phyloP scores from a whole-genome alignment of 2,797 vertebrate species.

The Taeniopygia guttata region DNA sequence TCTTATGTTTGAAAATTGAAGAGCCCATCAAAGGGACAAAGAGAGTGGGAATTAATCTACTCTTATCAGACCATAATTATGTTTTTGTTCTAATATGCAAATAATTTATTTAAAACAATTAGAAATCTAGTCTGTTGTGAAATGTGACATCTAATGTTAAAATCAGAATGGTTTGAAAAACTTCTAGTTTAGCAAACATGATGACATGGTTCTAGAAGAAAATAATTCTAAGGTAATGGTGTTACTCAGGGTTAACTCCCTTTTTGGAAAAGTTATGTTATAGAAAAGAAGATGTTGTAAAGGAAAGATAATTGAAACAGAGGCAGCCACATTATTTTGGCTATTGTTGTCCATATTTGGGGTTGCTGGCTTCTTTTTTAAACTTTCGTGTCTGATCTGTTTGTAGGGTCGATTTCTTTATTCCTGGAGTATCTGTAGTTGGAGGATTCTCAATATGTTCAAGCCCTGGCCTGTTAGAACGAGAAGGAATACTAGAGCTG shows the following conservation, averaged over 20 bases:
- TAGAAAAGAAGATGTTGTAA: not conserved
- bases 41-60: not conserved
- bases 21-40: not conserved
- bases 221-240: not conserved
- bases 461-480: constrained; percentile 83
- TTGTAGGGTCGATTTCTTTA: constrained; percentile 92
- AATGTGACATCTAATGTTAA: not conserved
- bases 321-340: not conserved
- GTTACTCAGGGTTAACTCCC: not conserved
- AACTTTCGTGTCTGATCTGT: not conserved
- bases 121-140: not conserved
- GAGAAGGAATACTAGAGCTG: constrained; percentile 87
- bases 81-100: not conserved
- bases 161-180: not conserved
- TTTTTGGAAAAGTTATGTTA: not conserved
- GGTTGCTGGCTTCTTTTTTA: not conserved
- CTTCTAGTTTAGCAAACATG: not conserved
- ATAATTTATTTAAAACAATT: not conserved
- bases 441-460: constrained; percentile 97
- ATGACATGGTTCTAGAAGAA: not conserved
- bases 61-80: not conserved
- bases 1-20: not conserved
- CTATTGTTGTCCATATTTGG: not conserved
- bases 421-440: constrained; percentile 87
- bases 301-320: not conserved